Evolutionary conservation across 2,888 invertebrate species (phyloP).

Genomic region (Sarcophaga variegata): DNA sequence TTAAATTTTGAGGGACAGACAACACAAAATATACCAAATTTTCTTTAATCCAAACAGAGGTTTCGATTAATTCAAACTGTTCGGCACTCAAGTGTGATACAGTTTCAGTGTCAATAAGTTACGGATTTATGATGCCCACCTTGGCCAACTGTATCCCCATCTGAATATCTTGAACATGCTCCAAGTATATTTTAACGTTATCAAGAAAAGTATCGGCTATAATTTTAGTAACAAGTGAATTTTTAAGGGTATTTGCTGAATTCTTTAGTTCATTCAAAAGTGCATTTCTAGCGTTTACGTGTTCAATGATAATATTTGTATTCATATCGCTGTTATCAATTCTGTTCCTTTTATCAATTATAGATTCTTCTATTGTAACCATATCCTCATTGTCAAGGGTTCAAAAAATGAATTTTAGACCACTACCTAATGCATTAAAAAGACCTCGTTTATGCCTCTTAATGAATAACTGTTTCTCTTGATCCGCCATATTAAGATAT

Average conservation of each 20-base stretch:
- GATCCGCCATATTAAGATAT: too few species aligned
- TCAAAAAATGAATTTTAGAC: constrained; percentile 16
- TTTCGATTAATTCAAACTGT: constrained; percentile 42
- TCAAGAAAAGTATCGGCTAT: constrained; percentile 32
- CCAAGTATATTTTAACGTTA: constrained; percentile 12
- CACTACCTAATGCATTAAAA: neutral
- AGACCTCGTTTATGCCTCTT: neutral
- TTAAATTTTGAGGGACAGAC: constrained; percentile 22
- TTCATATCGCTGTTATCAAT: neutral
- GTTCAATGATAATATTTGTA: constrained; percentile 26
- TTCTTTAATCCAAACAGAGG: constrained; percentile 12
- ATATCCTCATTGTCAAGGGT: constrained; percentile 27
- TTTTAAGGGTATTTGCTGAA: constrained; percentile 25
- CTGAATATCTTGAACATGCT: constrained; percentile 46
- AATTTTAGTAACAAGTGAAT: constrained; percentile 30
- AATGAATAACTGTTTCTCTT: too few species aligned
- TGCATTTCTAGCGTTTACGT: constrained; percentile 24
- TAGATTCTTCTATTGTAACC: constrained; percentile 19
- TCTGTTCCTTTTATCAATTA: neutral
- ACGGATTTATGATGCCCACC: constrained; percentile 36
- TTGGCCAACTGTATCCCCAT: constrained; percentile 38
- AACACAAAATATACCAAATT: neutral
- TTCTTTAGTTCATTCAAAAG: constrained; percentile 28
- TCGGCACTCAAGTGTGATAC: constrained; percentile 41
- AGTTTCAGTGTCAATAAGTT: constrained; percentile 45